Percentiles rank a stretch among this genome's conserved stretches.
phyloP scores from a whole-genome alignment of 2,888 invertebrate genomes.

The Drosophila cracens region DNA sequence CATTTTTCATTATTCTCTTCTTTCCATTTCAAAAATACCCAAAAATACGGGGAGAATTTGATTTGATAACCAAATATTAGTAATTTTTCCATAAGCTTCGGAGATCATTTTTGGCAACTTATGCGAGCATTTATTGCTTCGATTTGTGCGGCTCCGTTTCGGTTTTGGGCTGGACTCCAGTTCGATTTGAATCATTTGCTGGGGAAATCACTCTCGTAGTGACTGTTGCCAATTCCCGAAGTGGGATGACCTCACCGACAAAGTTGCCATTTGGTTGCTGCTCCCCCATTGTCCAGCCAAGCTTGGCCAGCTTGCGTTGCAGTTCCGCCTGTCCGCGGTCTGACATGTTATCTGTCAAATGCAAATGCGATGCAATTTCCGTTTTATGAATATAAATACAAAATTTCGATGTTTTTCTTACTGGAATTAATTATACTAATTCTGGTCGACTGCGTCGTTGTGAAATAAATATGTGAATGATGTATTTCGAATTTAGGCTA shows the following conservation, averaged over 20 bases:
- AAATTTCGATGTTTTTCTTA: neutral
- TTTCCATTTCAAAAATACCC: neutral
- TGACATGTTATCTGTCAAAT: slow-evolving; percentile 14
- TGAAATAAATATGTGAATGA: neutral
- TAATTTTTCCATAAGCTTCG: neutral
- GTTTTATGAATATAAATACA: neutral
- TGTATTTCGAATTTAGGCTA: too few relatives aligned
- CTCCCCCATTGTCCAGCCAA: slow-evolving; percentile 48
- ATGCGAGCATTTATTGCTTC: neutral
- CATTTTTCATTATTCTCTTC: neutral
- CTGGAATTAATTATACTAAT: neutral
- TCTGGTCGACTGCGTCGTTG: neutral
- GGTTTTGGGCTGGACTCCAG: neutral
- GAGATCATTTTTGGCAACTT: neutral
- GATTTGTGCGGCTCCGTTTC: neutral
- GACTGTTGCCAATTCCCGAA: slow-evolving; percentile 31
- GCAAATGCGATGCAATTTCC: neutral
- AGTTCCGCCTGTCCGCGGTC: slow-evolving; percentile 38
- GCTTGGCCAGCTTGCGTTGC: slow-evolving; percentile 26
- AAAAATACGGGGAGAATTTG: neutral
- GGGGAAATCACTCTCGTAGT: slow-evolving; percentile 4
- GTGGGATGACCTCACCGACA: slow-evolving; percentile 31
- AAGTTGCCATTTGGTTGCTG: slow-evolving; percentile 2
- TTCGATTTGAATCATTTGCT: too few relatives aligned
- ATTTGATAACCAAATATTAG: neutral